Evolutionary conservation across 2,797 vertebrate genomes (phyloP).

Genomic region (Centroberyx gerrardi): DNA sequence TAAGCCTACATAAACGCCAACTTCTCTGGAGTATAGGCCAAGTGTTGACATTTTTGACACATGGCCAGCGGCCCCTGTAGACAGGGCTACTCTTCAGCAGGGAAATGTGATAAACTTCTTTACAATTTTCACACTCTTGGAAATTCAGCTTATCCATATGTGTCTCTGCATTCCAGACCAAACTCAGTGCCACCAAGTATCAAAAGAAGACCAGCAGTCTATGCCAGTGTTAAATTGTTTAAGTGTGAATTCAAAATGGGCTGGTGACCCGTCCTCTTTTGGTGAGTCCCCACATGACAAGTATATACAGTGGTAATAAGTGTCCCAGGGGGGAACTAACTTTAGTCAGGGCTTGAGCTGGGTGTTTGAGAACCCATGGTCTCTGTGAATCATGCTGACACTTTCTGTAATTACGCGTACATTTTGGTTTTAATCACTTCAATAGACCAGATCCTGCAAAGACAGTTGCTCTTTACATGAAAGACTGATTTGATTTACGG

Average conservation of each 20-base stretch:
- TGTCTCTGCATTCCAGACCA: constrained; percentile 33
- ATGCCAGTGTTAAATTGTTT: constrained; percentile 44
- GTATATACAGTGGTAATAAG: background rate
- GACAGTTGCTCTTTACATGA: constrained; percentile 16
- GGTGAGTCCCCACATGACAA: constrained; percentile 21
- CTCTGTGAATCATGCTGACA: constrained; percentile 28
- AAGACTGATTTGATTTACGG: constrained; percentile 17
- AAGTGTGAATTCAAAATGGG: constrained; percentile 19
- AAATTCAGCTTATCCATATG: constrained; percentile 33
- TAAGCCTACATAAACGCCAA: constrained; percentile 76
- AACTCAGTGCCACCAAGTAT: constrained; percentile 38
- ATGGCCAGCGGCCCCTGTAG: constrained; percentile 47
- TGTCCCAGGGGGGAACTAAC: background rate
- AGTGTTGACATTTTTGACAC: constrained; percentile 71
- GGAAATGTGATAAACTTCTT: constrained; percentile 66
- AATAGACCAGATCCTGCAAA: constrained; percentile 3
- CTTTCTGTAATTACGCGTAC: constrained; percentile 17
- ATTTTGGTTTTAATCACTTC: constrained; percentile 15
- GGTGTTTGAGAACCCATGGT: background rate
- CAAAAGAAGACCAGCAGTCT: constrained; percentile 24
- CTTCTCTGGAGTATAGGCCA: constrained; percentile 57
- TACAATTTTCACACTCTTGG: constrained; percentile 42
- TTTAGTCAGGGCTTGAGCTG: background rate
- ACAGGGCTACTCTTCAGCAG: constrained; percentile 24
- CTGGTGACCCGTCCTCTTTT: constrained; percentile 18